Conservation (phyloP, 2,113 vertebrate species). For the Empidonax alnorum region DNA sequence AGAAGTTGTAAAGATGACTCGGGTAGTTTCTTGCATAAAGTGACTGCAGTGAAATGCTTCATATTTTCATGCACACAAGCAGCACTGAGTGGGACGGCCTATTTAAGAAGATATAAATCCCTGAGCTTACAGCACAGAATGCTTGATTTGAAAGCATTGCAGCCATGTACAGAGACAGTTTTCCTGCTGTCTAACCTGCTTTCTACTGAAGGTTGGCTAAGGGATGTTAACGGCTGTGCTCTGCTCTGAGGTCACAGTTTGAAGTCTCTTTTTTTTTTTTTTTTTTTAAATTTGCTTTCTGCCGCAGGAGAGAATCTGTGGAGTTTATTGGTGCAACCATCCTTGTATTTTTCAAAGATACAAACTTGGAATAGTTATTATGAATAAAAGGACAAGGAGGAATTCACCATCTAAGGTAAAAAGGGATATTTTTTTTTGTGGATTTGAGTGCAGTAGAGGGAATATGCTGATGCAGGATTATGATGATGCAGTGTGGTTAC, state of each 20-base stretch:
- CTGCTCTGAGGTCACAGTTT: constrained; percentile 84
- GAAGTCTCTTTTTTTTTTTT: constrained; percentile 58
- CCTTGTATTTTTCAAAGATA: constrained; percentile 36
- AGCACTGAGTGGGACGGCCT: constrained; percentile 69
- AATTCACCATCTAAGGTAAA: constrained; percentile 72
- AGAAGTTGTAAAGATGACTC: constrained; percentile 74
- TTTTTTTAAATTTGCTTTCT: constrained; percentile 78
- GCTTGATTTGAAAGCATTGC: constrained; percentile 73
- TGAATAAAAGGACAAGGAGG: constrained; percentile 54
- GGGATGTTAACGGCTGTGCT: constrained; percentile 71
- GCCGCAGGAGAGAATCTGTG: constrained; percentile 72
- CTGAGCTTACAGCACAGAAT: constrained; percentile 60
- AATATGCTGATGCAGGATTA: constrained; percentile 62
- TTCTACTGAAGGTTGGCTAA: constrained; percentile 70
- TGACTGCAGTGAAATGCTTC: constrained; percentile 79
- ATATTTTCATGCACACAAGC: constrained; percentile 74
- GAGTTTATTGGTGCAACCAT: constrained; percentile 50
- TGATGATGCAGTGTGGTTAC: constrained; percentile 32
- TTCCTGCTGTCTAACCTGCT: constrained; percentile 71
- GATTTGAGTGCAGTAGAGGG: constrained; percentile 9
- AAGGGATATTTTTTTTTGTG: constrained; percentile 40
- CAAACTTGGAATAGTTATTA: constrained; percentile 61
- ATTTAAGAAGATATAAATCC: constrained; percentile 74
- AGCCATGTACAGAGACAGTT: constrained; percentile 58
- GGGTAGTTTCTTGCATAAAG: constrained; percentile 76